A percentile compares a stretch with the other conserved stretches of the same genome.
Evolutionary conservation across 2,797 vertebrate species (phyloP).

Genomic region (Austrolebias charrua): DNA sequence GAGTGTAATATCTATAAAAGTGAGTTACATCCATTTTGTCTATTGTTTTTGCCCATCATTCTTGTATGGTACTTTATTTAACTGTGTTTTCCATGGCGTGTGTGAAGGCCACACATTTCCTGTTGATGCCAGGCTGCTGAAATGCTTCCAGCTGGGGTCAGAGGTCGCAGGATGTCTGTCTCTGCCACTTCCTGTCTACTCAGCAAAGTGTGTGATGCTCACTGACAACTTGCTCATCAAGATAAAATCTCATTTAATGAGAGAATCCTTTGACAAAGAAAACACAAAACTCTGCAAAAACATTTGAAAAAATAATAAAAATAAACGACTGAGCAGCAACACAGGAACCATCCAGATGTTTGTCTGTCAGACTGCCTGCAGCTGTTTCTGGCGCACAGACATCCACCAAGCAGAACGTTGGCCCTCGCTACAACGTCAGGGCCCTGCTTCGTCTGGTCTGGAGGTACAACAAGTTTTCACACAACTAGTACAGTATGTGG

Average conservation of each 20-base stretch:
- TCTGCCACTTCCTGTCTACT: constrained; percentile 61
- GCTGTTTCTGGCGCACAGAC: neutral
- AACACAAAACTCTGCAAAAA: constrained; percentile 14
- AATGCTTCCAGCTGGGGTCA: constrained; percentile 67
- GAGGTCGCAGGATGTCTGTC: constrained; percentile 79
- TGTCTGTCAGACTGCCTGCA: constrained; percentile 20
- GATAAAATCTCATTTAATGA: neutral
- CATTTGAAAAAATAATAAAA: too few relatives aligned
- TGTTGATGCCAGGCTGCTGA: constrained; percentile 79
- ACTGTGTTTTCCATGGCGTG: neutral
- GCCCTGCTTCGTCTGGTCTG: neutral
- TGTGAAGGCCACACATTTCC: constrained; percentile 71
- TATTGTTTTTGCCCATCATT: too few relatives aligned
- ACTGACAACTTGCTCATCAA: neutral
- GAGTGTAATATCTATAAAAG: too few relatives aligned
- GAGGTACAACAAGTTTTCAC: constrained; percentile 42
- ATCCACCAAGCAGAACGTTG: too few relatives aligned
- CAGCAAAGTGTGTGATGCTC: constrained; percentile 34
- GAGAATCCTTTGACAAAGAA: constrained; percentile 5
- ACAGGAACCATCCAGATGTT: constrained; percentile 16
- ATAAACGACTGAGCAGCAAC: too few relatives aligned
- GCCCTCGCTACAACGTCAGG: neutral
- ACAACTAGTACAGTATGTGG: too few relatives aligned
- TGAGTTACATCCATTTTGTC: too few relatives aligned
- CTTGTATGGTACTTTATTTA: too few relatives aligned